These are phyloP conservation scores for Periophthalmus modestus DNA, from an alignment of 2,113 vertebrate genomes.

Conservation along the genomic window DNA sequence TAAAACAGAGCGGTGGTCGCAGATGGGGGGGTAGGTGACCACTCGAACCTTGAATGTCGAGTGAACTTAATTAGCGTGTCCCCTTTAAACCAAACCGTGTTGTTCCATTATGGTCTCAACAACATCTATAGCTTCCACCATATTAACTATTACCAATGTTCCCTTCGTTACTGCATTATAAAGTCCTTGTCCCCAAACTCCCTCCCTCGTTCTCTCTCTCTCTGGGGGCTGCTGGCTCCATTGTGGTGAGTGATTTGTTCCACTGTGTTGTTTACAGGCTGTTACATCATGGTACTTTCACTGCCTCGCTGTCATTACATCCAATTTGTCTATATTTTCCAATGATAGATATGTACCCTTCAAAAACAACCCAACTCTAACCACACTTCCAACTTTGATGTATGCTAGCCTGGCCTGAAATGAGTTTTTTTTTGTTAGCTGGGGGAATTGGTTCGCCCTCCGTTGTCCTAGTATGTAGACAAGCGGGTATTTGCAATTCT, in stretches of 20 bases:
- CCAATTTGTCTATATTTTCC: slow-evolving; percentile 38
- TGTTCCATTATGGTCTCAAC: neutral
- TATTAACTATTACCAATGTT: neutral
- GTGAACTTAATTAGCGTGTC: neutral
- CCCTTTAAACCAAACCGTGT: neutral
- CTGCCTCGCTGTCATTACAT: slow-evolving; percentile 28
- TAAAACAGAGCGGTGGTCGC: too few relatives aligned
- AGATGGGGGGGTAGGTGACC: too few relatives aligned
- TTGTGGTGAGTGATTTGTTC: slow-evolving; percentile 45
- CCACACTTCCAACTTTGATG: neutral
- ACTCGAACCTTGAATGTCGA: too few relatives aligned
- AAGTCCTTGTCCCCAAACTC: neutral
- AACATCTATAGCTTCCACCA: neutral
- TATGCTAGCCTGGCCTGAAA: neutral
- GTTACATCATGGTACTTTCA: slow-evolving; percentile 55
- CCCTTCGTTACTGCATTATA: neutral
- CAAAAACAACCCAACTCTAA: neutral
- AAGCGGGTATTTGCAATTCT: neutral
- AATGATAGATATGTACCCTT: slow-evolving; percentile 11
- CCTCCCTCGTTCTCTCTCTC: slow-evolving; percentile 24
- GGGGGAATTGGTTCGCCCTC: slow-evolving; percentile 31
- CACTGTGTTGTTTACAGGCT: slow-evolving; percentile 53
- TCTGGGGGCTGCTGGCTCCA: slow-evolving; percentile 33
- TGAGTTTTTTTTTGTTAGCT: neutral
- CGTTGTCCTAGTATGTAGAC: neutral